Conservation (phyloP, 2,797 vertebrate species). For the Lacerta agilis region DNA sequence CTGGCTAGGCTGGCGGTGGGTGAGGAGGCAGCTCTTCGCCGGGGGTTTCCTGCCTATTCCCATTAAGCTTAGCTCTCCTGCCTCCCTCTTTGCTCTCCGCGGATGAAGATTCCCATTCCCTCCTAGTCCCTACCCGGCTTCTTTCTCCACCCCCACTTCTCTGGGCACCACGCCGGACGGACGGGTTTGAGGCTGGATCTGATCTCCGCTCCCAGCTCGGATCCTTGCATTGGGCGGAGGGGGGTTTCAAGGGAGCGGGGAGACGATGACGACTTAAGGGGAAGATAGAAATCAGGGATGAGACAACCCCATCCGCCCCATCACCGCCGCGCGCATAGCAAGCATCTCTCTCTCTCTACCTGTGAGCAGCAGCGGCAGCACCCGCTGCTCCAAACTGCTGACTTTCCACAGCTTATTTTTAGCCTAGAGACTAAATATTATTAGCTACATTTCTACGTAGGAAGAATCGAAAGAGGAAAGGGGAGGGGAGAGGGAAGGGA, state of each 20-base stretch:
- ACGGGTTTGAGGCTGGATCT: slow-evolving; percentile 40
- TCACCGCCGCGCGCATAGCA: slow-evolving; percentile 24
- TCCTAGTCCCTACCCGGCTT: background rate
- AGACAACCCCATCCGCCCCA: background rate
- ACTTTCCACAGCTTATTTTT: slow-evolving; percentile 79
- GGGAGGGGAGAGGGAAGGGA: slow-evolving; percentile 32
- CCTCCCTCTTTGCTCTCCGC: background rate
- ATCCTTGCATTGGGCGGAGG: slow-evolving; percentile 12
- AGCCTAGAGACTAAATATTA: slow-evolving; percentile 76
- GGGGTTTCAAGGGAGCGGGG: slow-evolving; percentile 26
- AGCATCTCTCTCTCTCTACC: slow-evolving; percentile 54
- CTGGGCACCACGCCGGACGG: background rate
- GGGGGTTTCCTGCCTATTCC: background rate
- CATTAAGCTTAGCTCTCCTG: too few relatives aligned
- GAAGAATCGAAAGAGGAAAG: slow-evolving; percentile 62
- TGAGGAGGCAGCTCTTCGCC: background rate
- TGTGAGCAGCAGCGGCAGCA: slow-evolving; percentile 59
- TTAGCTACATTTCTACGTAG: slow-evolving; percentile 78
- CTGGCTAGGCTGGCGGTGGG: background rate
- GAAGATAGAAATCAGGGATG: slow-evolving; percentile 23
- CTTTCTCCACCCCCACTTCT: background rate
- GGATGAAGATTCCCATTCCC: background rate
- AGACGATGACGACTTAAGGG: slow-evolving; percentile 9
- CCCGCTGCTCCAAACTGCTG: slow-evolving; percentile 73
- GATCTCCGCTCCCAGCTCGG: slow-evolving; percentile 47